Conservation (phyloP, 2,797 vertebrate species). For the Xenops minutus region DNA sequence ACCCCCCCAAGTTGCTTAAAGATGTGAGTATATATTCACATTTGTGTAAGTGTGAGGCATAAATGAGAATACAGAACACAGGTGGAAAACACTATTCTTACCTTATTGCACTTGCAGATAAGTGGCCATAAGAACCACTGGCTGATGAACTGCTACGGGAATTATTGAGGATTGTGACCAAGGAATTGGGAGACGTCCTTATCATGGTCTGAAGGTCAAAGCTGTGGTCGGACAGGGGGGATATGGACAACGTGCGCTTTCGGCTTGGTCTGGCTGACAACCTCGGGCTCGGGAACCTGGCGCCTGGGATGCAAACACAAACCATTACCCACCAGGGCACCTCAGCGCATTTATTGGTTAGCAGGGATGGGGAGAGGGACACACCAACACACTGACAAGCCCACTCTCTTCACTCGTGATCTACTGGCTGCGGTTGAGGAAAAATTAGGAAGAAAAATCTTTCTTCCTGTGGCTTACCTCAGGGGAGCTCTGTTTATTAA, state of each 20-base stretch:
- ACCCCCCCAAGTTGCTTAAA: neutral
- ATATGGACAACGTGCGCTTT: constrained; percentile 93
- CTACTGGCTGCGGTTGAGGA: constrained; percentile 78
- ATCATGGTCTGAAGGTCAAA: constrained; percentile 99
- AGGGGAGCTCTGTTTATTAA: constrained; percentile 96
- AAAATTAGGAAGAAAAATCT: constrained; percentile 84
- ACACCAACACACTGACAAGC: constrained; percentile 58
- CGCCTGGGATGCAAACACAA: constrained; percentile 78
- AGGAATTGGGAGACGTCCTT: constrained; percentile 93
- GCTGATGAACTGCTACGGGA: constrained; percentile 97
- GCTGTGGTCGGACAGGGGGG: constrained; percentile 93
- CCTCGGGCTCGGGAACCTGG: constrained; percentile 91
- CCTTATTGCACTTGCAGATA: constrained; percentile 97
- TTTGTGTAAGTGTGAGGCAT: neutral
- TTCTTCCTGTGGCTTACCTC: constrained; percentile 85
- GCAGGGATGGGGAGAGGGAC: constrained; percentile 27
- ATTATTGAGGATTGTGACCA: constrained; percentile 97
- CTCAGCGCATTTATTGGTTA: constrained; percentile 31
- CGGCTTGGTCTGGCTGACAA: constrained; percentile 89
- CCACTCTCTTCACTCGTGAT: constrained; percentile 73
- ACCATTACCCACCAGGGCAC: constrained; percentile 54
- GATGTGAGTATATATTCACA: neutral
- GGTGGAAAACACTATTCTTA: constrained; percentile 61
- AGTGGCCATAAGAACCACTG: constrained; percentile 96
- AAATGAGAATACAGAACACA: neutral